Evolutionary conservation across 1,140 invertebrate species (phyloP), one percentile per base, ranked within the genome.

Genomic region (Globodera ellingtonae): DNA sequence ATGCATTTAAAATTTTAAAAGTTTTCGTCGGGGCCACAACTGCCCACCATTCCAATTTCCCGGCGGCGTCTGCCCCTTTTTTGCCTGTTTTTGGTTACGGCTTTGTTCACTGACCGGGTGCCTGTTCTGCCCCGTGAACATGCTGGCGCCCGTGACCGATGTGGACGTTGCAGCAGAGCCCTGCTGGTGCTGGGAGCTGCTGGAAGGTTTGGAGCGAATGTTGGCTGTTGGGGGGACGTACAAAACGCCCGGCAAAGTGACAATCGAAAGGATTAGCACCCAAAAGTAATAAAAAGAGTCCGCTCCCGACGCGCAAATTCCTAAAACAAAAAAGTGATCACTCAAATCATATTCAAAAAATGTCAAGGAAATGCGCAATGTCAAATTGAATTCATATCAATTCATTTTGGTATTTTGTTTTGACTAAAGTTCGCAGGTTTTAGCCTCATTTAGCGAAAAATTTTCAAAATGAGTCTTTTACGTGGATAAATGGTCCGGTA

Each of bases 181-280:
- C 35, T 65, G 75, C 56, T 77, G 75, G 75, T 77, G 75, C 48
- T 77, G 75, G 18, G 56, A 62, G 21, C 59, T 77, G 75, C 21
- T 65, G 48, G 75, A 69, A 6, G 48, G 62, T 77, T 77, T 77
- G 75, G 75, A 77, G 69, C 75, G 75, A 77, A 77, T 77, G 65
- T 13, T 77, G 46, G 69, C 59, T 18, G 65, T 47, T 67, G 65
- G 65, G 10, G 62, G 47, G 50, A 18, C 21, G 62, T 47, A 59
- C 75, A 62, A 24, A 47, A 47, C 75, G 65, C 44, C 56, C 47
- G 46, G n/a, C 10, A 21, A 13, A 35, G 62, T 46, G 62, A 13
- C 6, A 21, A n/a, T 46, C 9, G 9, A 65, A 47, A 35, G n/a
- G n/a, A 76, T 15, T n/a, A 24, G 44, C 67, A 66, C 67, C 7